phyloP scores from a whole-genome alignment of 2,113 vertebrate species.

The Aegithalos caudatus region DNA sequence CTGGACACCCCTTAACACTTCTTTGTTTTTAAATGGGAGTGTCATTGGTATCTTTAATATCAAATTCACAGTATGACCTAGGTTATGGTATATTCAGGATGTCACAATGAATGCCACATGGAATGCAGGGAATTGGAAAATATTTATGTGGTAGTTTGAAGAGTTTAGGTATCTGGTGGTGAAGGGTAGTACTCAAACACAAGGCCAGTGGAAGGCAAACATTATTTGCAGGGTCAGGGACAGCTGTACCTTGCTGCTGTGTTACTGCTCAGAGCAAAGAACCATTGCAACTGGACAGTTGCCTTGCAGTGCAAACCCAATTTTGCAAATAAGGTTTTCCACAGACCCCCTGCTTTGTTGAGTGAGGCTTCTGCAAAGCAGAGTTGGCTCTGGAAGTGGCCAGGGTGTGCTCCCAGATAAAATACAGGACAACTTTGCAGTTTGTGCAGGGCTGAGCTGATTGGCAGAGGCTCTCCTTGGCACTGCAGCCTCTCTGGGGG shows the following conservation, averaged over 20 bases:
- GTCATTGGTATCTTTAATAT: not conserved
- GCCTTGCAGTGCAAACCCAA: not conserved
- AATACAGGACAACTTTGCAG: rapidly evolving
- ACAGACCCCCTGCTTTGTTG: not conserved
- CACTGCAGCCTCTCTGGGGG: not conserved
- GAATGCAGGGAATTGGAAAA: not conserved
- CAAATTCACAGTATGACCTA: not conserved
- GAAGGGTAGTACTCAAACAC: not conserved
- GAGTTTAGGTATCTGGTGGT: not conserved
- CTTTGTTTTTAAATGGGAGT: not conserved
- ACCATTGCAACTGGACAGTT: rapidly evolving
- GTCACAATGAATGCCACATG: rapidly evolving
- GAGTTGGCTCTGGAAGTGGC: not conserved
- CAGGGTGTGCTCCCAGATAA: not conserved
- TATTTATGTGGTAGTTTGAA: not conserved
- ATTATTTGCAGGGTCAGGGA: not conserved
- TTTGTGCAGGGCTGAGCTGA: not conserved
- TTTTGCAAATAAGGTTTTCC: not conserved
- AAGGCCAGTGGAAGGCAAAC: not conserved
- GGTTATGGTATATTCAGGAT: not conserved
- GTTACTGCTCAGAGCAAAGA: not conserved
- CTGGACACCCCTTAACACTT: not conserved
- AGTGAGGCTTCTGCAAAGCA: not conserved
- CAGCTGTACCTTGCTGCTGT: not conserved
- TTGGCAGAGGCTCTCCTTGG: not conserved